Evolutionary conservation across 1,140 invertebrate genomes (phyloP).

Genomic region (Drosophila tani): DNA sequence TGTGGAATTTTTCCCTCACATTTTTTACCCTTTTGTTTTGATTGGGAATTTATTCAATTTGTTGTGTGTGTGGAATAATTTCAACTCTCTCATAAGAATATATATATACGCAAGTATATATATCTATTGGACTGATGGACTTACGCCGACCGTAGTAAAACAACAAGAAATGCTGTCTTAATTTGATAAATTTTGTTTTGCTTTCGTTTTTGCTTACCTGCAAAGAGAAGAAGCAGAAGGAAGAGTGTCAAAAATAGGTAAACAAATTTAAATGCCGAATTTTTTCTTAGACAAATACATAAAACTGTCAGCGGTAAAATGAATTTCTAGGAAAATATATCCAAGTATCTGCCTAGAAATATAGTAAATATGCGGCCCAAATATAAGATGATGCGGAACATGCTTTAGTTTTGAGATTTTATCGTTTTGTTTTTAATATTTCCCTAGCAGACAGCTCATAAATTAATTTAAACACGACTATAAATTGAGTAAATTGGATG

Average conservation of each 20-base stretch:
- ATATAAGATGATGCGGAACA: slow-evolving; percentile 1
- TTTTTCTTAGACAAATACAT: slow-evolving; percentile 49
- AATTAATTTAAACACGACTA: neutral
- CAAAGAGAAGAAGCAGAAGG: slow-evolving; percentile 58
- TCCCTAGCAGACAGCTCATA: neutral
- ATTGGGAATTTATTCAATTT: slow-evolving; percentile 69
- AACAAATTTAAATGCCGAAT: slow-evolving; percentile 42
- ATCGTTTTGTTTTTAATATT: slow-evolving; percentile 12
- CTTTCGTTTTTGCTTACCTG: slow-evolving; percentile 72
- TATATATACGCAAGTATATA: slow-evolving; percentile 1
- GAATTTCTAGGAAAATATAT: slow-evolving; percentile 27
- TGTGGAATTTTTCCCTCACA: slow-evolving; percentile 53
- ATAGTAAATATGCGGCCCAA: slow-evolving; percentile 15
- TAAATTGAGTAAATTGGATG: neutral
- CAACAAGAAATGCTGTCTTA: slow-evolving; percentile 10
- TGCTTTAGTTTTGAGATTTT: slow-evolving; percentile 1
- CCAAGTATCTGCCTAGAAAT: slow-evolving; percentile 1
- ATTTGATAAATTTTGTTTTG: slow-evolving; percentile 32
- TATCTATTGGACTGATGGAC: slow-evolving; percentile 57
- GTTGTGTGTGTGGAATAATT: slow-evolving; percentile 60
- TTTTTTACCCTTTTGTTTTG: slow-evolving; percentile 47
- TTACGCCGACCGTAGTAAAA: slow-evolving; percentile 48
- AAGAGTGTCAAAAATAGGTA: slow-evolving; percentile 65
- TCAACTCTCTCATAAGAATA: slow-evolving; percentile 15
- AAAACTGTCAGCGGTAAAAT: slow-evolving; percentile 52